phyloP scores from a whole-genome alignment of 2,113 vertebrate species.

The Prionailurus viverrinus region DNA sequence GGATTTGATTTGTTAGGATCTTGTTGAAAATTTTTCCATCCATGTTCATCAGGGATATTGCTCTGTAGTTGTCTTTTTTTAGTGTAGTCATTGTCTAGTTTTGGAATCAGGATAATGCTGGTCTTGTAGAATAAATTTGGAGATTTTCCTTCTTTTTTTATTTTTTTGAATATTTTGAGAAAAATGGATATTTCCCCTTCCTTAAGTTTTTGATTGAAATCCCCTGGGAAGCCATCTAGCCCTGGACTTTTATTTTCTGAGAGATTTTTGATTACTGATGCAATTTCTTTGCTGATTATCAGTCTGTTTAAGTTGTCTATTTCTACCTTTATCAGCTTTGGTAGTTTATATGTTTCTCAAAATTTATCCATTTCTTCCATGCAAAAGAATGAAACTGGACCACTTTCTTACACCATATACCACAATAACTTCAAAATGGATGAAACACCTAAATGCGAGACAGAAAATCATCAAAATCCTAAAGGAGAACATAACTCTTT shows the following conservation, averaged over 20 bases:
- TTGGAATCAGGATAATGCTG: neutral
- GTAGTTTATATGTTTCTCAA: neutral
- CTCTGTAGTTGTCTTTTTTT: neutral
- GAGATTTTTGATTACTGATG: neutral
- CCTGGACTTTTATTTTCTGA: neutral
- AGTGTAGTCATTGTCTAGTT: neutral
- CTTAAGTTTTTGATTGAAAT: neutral
- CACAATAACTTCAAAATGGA: neutral
- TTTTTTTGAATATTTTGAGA: neutral
- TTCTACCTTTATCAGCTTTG: neutral
- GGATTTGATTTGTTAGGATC: neutral
- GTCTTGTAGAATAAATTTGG: neutral
- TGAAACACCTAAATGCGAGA: neutral
- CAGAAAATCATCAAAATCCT: neutral
- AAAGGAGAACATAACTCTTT: neutral
- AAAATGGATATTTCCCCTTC: neutral
- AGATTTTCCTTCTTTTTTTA: neutral
- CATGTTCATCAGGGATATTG: neutral
- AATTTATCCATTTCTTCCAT: neutral
- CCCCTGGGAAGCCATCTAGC: neutral
- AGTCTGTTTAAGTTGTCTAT: neutral
- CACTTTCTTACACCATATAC: neutral
- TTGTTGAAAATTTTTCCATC: neutral
- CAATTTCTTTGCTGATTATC: neutral
- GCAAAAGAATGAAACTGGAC: neutral